Evolutionary conservation across 1,140 invertebrate genomes (phyloP).

Genomic region (Drosophila subobscura): DNA sequence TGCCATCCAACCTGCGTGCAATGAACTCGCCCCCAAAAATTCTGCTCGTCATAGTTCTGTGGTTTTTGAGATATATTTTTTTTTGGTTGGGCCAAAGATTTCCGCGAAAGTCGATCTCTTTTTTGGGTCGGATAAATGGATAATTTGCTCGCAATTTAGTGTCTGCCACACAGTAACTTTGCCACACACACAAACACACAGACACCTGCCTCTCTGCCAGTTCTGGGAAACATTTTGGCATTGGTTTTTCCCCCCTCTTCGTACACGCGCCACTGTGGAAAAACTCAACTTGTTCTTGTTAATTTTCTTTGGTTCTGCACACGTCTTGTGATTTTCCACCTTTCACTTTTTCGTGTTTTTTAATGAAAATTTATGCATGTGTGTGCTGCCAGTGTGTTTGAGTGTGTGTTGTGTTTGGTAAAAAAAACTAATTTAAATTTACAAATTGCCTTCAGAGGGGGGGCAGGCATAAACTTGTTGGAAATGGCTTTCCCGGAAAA

Average conservation of each 20-base stretch:
- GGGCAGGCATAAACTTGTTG: slow-evolving; percentile 51
- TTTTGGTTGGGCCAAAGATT: slow-evolving; percentile 8
- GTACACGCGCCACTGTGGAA: slow-evolving; percentile 1
- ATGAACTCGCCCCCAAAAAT: slow-evolving; percentile 31
- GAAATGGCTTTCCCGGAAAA: slow-evolving; percentile 55
- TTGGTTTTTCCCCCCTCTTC: neutral
- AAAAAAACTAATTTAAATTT: slow-evolving; percentile 58
- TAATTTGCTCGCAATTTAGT: slow-evolving; percentile 43
- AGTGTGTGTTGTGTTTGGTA: slow-evolving; percentile 57
- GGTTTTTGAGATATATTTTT: neutral
- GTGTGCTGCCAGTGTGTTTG: slow-evolving; percentile 15
- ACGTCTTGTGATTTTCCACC: slow-evolving; percentile 36
- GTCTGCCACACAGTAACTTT: neutral
- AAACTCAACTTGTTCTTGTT: slow-evolving; percentile 61
- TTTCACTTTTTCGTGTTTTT: slow-evolving; percentile 44
- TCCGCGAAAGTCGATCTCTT: slow-evolving; percentile 39
- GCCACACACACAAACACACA: too few relatives aligned
- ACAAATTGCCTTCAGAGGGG: slow-evolving; percentile 58
- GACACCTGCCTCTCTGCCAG: slow-evolving; percentile 25
- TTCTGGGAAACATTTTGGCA: slow-evolving; percentile 36
- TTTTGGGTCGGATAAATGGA: slow-evolving; percentile 38
- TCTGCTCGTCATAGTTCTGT: slow-evolving; percentile 35
- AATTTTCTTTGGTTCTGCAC: slow-evolving; percentile 58
- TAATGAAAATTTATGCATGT: slow-evolving; percentile 61
- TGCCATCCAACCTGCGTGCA: slow-evolving; percentile 4